Evolutionary conservation across 2,797 vertebrate species (phyloP).

Genomic region (Pipistrellus kuhlii): DNA sequence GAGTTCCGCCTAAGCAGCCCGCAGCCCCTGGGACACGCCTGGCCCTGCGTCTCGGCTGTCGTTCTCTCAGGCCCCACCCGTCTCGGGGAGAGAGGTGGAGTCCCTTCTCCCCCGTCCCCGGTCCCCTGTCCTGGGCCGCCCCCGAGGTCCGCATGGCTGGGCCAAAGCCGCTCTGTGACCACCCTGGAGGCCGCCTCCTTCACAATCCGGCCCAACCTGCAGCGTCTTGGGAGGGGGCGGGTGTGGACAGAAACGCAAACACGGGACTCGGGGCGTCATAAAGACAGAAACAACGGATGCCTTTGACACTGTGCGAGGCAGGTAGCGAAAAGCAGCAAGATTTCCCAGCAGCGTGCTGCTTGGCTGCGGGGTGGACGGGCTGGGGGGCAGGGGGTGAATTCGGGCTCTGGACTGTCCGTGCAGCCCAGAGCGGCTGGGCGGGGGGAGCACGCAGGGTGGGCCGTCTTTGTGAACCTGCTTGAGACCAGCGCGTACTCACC

Average conservation of each 20-base stretch:
- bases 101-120: slow-evolving; percentile 57
- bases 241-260: accelerated
- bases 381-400: background rate
- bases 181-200: slow-evolving; percentile 79
- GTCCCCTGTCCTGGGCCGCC: slow-evolving; percentile 69
- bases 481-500: slow-evolving; percentile 94
- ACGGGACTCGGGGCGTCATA: accelerated
- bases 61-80: slow-evolving; percentile 77
- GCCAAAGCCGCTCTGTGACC: slow-evolving; percentile 71
- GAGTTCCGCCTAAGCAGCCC: slow-evolving; percentile 78
- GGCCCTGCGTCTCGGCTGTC: slow-evolving; percentile 76
- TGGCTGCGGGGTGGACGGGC: background rate
- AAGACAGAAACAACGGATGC: too few relatives aligned
- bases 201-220: slow-evolving; percentile 90
- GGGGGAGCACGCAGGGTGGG: slow-evolving; percentile 89
- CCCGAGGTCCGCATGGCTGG: slow-evolving; percentile 45
- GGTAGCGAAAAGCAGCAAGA: too few relatives aligned
- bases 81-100: slow-evolving; percentile 56
- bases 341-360: accelerated
- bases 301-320: too few relatives aligned
- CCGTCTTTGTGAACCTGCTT: slow-evolving; percentile 89
- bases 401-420: background rate
- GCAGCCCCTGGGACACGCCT: slow-evolving; percentile 77
- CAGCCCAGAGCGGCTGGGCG: background rate
- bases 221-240: background rate